A percentile compares a stretch with the other conserved stretches of the same genome.
Evolutionary conservation across 92 coral and sea anemone genomes (phyloP).

Genomic region (Hydrozoanthus gracilis): DNA sequence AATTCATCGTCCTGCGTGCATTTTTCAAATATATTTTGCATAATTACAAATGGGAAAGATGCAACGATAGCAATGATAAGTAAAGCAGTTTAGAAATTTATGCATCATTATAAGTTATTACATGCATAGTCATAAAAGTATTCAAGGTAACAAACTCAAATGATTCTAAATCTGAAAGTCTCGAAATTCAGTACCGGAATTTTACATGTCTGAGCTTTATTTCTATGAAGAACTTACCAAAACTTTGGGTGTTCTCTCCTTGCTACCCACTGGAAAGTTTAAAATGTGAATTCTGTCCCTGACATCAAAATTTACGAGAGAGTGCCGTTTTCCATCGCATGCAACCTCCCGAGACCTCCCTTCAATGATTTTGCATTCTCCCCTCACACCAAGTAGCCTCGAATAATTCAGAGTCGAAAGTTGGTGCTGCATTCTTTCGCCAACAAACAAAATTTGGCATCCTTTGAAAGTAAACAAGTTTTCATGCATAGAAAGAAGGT

Average conservation of each 20-base stretch:
- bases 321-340: neutral
- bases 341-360: neutral
- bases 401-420: neutral
- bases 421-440: neutral
- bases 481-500: too few species aligned
- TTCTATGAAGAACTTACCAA: neutral
- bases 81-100: too few species aligned
- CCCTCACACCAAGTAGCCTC: neutral
- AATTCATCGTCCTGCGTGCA: too few species aligned
- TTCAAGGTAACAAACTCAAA: too few species aligned
- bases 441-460: neutral
- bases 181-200: too few species aligned
- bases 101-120: too few species aligned
- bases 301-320: neutral
- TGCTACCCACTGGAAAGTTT: neutral
- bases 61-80: too few species aligned
- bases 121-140: too few species aligned
- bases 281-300: neutral
- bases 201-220: too few species aligned
- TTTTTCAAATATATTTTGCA: too few species aligned
- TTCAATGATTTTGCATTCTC: neutral
- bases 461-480: neutral
- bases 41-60: too few species aligned
- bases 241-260: neutral
- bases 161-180: too few species aligned